Conservation (phyloP, 2,113 vertebrate genomes). For the Pedetes capensis region DNA sequence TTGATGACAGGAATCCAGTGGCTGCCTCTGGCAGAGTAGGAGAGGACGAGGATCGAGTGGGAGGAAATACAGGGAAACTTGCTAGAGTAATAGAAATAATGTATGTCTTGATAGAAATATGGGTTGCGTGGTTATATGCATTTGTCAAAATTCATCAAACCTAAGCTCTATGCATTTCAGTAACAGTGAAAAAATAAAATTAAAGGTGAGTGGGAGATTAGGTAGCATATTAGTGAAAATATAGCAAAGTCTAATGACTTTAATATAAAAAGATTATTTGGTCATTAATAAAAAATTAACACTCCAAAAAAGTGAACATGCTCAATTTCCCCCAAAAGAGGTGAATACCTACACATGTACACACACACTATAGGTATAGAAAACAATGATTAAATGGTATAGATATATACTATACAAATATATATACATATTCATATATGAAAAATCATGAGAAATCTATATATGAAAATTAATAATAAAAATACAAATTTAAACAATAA, state of each 20-base stretch:
- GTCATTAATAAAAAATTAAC: conserved; percentile 25
- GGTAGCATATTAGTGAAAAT: background rate
- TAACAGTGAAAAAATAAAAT: background rate
- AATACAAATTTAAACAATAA: conserved; percentile 38
- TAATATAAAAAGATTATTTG: background rate
- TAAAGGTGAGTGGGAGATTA: background rate
- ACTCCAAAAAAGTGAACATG: background rate
- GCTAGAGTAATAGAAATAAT: background rate
- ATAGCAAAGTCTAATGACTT: background rate
- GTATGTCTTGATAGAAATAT: background rate
- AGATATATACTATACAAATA: background rate
- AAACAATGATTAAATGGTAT: conserved; percentile 11
- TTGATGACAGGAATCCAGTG: background rate
- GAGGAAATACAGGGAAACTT: background rate
- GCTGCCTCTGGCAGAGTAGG: background rate
- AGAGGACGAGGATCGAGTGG: background rate
- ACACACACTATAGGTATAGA: background rate
- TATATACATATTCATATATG: background rate
- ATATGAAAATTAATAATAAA: conserved; percentile 13
- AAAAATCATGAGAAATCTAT: background rate
- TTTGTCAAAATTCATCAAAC: background rate
- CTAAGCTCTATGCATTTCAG: background rate
- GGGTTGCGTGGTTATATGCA: background rate
- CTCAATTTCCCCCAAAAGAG: background rate
- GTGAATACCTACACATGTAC: background rate